Base-by-base conservation (phyloP, 2,888 invertebrate species). In the Synanthedon formicaeformis region DNA sequence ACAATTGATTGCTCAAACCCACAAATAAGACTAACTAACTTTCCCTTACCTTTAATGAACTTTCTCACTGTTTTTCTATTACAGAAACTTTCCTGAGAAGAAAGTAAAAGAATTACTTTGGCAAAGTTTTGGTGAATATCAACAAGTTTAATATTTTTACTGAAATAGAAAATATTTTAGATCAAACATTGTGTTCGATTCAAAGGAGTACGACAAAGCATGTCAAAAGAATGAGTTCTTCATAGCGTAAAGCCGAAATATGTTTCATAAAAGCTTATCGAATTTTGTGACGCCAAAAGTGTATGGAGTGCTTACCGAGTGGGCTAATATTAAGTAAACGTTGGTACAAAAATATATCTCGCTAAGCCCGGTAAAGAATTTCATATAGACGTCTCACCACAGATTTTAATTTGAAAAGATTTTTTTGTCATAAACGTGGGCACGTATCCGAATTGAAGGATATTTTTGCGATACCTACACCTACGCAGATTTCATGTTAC, bases 261-360 rank as follows among this genome's bases (percentile, higher is more conserved):
- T 58, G 50, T 60, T 61, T 59, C 56, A 54, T 57, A 57, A 55
- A 50, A 55, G 56, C 54, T 60, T 64, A 60, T 52, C 52, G 57
- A 62, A 58, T 56, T 52, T 51, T 58, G 53, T 50, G 41, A 56
- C 50, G 52, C 55, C 49, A 52, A 57, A 57, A 56, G 56, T 45
- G 45, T 45, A 45, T 45, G 14, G 45, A 45, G 45, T 14, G 14
- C 45, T 45, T 45, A 45, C 13, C 45, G 45, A 45, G 13, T 45
- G 45, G 14, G 45, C n/a, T 45, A 45, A 45, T 45, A 34, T 34
- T 10, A 34, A 34, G 34, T 34, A 34, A 34, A 34, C 34, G n/a
- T 13, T 8, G 13, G 4, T 45, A 45, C 13, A 45, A 45, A 45
- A 45, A 45, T 45, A 45, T 45, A n/a, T 45, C 13, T 45, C n/a